These are phyloP conservation scores for Neofelis nebulosa DNA, from an alignment of 2,113 vertebrate genomes.

Conservation along the genomic window DNA sequence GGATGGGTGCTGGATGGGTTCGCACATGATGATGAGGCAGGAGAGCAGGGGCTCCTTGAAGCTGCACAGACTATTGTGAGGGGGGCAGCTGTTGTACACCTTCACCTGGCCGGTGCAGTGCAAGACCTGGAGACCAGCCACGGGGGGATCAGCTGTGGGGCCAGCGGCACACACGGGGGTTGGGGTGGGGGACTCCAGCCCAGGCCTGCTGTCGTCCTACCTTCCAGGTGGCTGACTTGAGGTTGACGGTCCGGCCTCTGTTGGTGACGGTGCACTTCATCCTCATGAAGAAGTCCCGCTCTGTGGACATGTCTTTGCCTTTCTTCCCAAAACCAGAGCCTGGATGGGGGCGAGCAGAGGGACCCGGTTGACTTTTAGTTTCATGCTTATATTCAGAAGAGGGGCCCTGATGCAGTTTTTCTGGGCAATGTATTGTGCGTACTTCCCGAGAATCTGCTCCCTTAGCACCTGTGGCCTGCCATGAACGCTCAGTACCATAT, in stretches of 20 bases:
- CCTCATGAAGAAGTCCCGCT: conserved; percentile 95
- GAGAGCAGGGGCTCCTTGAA: conserved; percentile 93
- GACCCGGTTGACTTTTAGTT: not conserved
- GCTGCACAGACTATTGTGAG: conserved; percentile 88
- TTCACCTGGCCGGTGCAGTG: conserved; percentile 94
- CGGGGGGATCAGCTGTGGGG: not conserved
- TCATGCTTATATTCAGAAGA: not conserved
- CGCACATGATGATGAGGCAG: conserved; percentile 94
- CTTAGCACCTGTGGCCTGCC: not conserved
- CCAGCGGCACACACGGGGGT: fast-evolving
- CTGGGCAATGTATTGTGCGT: not conserved
- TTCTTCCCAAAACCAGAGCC: conserved; percentile 92
- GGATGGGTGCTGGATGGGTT: conserved; percentile 95
- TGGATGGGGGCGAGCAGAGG: conserved; percentile 17
- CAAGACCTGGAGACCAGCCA: conserved; percentile 87
- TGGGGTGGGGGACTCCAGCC: not conserved
- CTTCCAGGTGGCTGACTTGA: conserved; percentile 98
- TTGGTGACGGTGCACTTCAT: conserved; percentile 96
- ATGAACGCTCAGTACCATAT: not conserved
- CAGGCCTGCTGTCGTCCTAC: conserved; percentile 75
- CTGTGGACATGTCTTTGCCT: conserved; percentile 85
- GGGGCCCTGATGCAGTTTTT: not conserved
- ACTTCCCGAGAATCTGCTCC: not conserved
- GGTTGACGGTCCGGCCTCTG: conserved; percentile 93
- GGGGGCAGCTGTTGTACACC: conserved; percentile 85